Conservation (phyloP, 2,113 vertebrate genomes). For the Hystrix cristata region DNA sequence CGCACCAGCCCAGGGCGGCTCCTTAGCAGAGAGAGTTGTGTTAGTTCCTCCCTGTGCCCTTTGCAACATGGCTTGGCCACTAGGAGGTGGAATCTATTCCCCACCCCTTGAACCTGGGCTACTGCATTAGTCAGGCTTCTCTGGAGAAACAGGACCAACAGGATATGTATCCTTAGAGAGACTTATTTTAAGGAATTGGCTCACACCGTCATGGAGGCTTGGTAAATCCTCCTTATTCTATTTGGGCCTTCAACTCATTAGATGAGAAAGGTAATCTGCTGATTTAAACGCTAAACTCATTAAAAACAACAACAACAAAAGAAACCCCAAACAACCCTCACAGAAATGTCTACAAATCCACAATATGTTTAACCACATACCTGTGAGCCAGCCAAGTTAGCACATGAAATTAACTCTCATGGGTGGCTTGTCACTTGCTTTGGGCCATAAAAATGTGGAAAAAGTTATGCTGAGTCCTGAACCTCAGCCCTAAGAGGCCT, state of each 20-base stretch:
- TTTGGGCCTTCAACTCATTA: not conserved
- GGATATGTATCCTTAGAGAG: not conserved
- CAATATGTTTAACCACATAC: not conserved
- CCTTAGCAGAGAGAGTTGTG: not conserved
- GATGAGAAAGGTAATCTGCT: not conserved
- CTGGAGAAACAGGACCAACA: constrained; percentile 48
- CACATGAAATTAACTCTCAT: not conserved
- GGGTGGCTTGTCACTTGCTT: constrained; percentile 1
- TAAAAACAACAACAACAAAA: not conserved
- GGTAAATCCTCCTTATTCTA: not conserved
- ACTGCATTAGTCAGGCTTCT: constrained; percentile 23
- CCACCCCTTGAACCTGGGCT: not conserved
- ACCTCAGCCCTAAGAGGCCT: not conserved
- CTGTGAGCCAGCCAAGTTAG: not conserved
- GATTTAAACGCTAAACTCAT: constrained; percentile 20
- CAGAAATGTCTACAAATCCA: constrained; percentile 11
- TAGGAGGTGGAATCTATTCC: not conserved
- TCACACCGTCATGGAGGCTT: not conserved
- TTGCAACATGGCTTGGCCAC: not conserved
- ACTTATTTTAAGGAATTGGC: constrained; percentile 52
- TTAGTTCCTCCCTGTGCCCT: not conserved
- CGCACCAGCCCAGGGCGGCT: not conserved
- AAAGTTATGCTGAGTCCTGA: not conserved
- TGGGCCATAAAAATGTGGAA: not conserved
- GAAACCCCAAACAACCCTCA: not conserved